Evolutionary conservation across 2,888 invertebrate genomes (phyloP).

Genomic region (Apamea sordens): DNA sequence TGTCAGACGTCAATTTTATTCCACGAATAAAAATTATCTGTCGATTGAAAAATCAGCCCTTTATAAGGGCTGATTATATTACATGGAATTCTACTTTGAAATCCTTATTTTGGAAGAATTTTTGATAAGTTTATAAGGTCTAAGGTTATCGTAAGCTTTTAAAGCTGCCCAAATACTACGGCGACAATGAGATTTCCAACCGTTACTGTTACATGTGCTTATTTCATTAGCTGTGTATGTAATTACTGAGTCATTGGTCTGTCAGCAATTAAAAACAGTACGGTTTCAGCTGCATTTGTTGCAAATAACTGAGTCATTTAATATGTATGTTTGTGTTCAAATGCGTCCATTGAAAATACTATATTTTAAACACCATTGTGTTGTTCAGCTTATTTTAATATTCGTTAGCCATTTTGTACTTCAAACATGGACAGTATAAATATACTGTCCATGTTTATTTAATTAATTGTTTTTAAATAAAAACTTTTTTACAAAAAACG

Average conservation of each 20-base stretch:
- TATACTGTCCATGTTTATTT: no score
- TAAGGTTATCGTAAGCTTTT: neutral
- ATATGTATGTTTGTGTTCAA: neutral
- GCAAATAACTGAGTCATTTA: neutral
- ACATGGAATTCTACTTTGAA: neutral
- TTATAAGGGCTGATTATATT: no score
- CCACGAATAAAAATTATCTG: no score
- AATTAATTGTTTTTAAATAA: no score
- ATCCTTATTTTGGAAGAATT: neutral
- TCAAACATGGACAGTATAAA: neutral
- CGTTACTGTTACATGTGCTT: conserved; percentile 1
- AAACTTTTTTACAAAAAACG: no score
- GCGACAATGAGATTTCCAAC: neutral
- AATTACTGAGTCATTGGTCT: conserved; percentile 2
- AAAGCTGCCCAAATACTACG: neutral
- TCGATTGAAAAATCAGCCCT: no score
- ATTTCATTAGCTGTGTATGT: conserved; percentile 12
- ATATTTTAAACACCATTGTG: neutral
- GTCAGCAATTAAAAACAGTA: conserved; percentile 20
- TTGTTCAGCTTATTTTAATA: neutral
- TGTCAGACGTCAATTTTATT: neutral
- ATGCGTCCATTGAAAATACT: neutral
- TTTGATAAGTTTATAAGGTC: no score
- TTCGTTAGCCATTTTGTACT: neutral
- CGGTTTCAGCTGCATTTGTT: neutral